Percentiles rank a stretch among this genome's conserved stretches.
Conservation (phyloP, 2,113 vertebrate species). For the Coracopsis vasa region DNA sequence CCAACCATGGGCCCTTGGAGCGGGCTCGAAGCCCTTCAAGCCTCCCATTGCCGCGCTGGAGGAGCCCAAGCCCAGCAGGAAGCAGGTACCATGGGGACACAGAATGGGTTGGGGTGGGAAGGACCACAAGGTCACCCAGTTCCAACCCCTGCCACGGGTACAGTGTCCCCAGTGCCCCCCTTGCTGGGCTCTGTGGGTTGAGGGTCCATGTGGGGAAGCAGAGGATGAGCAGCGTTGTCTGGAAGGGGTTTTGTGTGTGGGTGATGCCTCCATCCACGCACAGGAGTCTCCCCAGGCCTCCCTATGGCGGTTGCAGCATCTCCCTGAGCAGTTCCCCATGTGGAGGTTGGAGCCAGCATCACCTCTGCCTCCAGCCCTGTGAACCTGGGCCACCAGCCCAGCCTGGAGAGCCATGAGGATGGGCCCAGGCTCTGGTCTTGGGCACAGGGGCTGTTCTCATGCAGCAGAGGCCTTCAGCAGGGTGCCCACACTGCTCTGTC, state of each 20-base stretch:
- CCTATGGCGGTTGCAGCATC: neutral
- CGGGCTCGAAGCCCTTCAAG: neutral
- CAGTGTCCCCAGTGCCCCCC: rapidly evolving
- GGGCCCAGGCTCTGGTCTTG: neutral
- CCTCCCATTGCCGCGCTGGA: neutral
- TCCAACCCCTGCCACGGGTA: neutral
- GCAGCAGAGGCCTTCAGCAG: neutral
- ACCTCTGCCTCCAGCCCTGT: neutral
- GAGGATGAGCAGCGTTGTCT: neutral
- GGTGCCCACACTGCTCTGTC: neutral
- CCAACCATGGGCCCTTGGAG: neutral
- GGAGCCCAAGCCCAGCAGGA: neutral
- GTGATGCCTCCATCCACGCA: neutral
- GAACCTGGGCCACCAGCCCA: neutral
- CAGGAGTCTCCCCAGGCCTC: neutral
- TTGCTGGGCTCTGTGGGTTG: neutral
- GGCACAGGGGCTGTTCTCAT: neutral
- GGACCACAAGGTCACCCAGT: neutral
- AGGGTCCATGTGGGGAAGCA: neutral
- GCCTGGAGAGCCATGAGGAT: neutral
- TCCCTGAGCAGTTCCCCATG: neutral
- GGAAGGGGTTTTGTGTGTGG: neutral
- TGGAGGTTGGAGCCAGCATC: neutral
- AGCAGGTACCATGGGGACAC: neutral
- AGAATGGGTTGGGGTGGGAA: neutral